Conservation (phyloP, 2,113 vertebrate genomes). For the Etia nguti region DNA sequence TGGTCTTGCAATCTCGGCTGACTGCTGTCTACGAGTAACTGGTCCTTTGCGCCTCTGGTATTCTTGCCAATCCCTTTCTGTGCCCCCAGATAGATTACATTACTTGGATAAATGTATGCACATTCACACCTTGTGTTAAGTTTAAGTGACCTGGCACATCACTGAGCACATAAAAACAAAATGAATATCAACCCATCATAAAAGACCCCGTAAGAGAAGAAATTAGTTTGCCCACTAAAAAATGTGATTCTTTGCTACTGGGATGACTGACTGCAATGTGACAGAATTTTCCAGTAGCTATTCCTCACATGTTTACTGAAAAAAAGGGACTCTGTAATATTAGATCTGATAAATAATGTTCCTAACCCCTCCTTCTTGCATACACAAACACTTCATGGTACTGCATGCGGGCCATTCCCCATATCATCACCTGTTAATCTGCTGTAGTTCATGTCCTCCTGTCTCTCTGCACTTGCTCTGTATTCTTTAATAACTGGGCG, state of each 20-base stretch:
- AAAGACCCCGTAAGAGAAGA: rapidly evolving
- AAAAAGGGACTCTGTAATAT: background rate
- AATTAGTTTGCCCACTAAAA: background rate
- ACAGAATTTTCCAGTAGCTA: background rate
- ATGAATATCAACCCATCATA: background rate
- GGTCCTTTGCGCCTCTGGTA: no score
- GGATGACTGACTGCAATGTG: background rate
- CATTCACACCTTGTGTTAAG: background rate
- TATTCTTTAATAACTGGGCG: background rate
- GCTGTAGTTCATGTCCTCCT: background rate
- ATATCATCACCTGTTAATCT: conserved; percentile 46
- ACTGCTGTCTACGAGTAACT: no score
- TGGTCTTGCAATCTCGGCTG: no score
- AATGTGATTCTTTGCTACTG: background rate
- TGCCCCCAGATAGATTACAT: background rate
- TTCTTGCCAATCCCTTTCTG: no score
- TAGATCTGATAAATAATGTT: background rate
- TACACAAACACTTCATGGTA: background rate
- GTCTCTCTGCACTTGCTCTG: conserved; percentile 22
- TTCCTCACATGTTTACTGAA: background rate
- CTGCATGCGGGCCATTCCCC: background rate
- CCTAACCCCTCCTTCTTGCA: background rate
- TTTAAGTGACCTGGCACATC: background rate
- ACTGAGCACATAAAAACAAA: background rate
- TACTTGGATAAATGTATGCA: background rate